phyloP scores from a whole-genome alignment of 2,797 vertebrate species.

The Netta rufina region DNA sequence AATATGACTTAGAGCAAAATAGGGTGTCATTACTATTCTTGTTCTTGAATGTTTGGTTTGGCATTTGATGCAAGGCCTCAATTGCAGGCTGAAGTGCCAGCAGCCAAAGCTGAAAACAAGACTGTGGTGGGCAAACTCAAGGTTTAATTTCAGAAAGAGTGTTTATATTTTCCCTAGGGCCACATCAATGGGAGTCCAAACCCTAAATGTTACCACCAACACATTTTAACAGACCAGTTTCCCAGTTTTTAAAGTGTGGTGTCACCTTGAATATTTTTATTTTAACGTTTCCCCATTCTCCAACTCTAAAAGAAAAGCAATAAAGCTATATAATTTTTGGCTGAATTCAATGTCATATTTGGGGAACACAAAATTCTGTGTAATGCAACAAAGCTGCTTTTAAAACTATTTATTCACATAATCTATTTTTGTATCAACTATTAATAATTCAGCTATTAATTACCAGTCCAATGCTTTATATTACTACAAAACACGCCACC shows the following conservation, averaged over 20 bases:
- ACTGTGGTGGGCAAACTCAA: constrained; percentile 66
- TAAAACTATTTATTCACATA: background rate
- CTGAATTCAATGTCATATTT: background rate
- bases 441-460: background rate
- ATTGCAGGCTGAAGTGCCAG: constrained; percentile 63
- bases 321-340: background rate
- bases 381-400: background rate
- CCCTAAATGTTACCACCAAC: constrained; percentile 64
- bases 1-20: constrained; percentile 62
- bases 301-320: constrained; percentile 9
- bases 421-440: background rate
- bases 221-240: constrained; percentile 53
- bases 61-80: constrained; percentile 66
- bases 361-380: background rate
- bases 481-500: background rate
- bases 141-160: constrained; percentile 68
- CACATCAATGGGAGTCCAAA: constrained; percentile 65
- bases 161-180: constrained; percentile 76
- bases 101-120: constrained; percentile 65
- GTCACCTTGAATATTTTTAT: constrained; percentile 42
- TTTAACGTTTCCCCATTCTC: background rate
- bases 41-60: constrained; percentile 72
- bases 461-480: background rate
- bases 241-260: constrained; percentile 46
- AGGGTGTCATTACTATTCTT: constrained; percentile 70